These are phyloP conservation scores for Lycophotia porphyrea DNA, from an alignment of 2,888 invertebrate species.

Conservation along the genomic window DNA sequence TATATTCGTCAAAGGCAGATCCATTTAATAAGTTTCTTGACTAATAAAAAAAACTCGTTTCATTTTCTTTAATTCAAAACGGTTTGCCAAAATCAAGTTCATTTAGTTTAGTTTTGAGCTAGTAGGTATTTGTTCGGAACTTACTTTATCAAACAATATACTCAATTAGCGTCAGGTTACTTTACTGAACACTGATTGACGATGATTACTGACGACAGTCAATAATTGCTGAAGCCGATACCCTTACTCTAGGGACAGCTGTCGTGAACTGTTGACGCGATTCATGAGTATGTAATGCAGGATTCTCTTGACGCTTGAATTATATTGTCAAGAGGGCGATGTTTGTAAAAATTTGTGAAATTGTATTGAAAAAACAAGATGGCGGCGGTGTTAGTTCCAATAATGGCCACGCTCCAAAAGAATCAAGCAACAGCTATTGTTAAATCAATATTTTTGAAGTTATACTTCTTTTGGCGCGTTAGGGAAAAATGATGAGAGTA, in stretches of 20 bases:
- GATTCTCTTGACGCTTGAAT: background rate
- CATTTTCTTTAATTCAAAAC: background rate
- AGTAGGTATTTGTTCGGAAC: background rate
- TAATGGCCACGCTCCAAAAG: background rate
- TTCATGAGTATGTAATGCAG: too few species aligned
- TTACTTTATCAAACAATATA: background rate
- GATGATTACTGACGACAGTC: slow-evolving; percentile 34
- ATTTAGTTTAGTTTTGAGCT: too few species aligned
- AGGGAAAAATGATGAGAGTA: too few species aligned
- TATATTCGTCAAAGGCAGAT: background rate
- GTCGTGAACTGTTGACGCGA: slow-evolving; percentile 13
- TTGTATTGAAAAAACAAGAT: background rate
- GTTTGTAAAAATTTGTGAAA: background rate
- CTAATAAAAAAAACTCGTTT: background rate
- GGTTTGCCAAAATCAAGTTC: background rate
- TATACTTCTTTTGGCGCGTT: too few species aligned
- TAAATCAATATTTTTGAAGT: too few species aligned
- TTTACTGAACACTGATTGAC: background rate
- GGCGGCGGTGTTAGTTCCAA: background rate
- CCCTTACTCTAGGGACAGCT: slow-evolving; percentile 20
- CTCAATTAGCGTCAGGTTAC: background rate
- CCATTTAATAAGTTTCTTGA: background rate
- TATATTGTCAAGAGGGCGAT: background rate
- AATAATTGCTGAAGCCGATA: slow-evolving; percentile 15
- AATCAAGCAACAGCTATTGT: background rate